phyloP scores from a whole-genome alignment of 2,113 vertebrate species.

The Pungitius pungitius region DNA sequence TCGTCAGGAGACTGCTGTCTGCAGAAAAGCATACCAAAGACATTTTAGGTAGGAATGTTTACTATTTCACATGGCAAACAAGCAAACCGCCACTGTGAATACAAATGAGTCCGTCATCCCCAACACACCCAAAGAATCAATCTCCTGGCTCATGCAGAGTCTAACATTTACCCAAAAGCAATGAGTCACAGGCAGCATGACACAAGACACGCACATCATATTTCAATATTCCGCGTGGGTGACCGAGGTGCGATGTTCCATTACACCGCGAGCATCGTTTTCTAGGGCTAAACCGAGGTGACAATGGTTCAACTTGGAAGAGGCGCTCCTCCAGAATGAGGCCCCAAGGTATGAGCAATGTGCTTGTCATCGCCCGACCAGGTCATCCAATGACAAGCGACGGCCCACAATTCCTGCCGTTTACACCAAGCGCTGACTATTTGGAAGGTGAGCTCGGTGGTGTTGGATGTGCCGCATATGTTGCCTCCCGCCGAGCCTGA shows the following conservation, averaged over 20 bases:
- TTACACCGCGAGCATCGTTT: conserved; percentile 53
- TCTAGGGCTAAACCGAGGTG: conserved; percentile 55
- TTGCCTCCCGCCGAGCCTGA: conserved; percentile 43
- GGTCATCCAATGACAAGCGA: conserved; percentile 54
- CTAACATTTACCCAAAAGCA: conserved; percentile 51
- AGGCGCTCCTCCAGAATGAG: conserved; percentile 27
- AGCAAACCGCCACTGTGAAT: conserved; percentile 23
- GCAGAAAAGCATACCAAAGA: conserved; percentile 54
- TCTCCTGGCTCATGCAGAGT: conserved; percentile 24
- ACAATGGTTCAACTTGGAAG: conserved; percentile 48
- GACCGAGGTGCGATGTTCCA: conserved; percentile 61
- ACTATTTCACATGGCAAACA: conserved; percentile 23
- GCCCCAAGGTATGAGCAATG: conserved; percentile 51
- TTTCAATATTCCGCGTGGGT: conserved; percentile 67
- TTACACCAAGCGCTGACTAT: conserved; percentile 44
- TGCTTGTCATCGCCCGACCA: conserved; percentile 56
- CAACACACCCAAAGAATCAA: conserved; percentile 26
- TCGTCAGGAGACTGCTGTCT: conserved; percentile 83
- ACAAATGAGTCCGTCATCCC: conserved; percentile 17
- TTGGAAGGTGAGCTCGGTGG: conserved; percentile 46
- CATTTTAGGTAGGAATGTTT: conserved; percentile 3
- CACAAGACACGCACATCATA: conserved; percentile 52
- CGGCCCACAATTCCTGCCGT: conserved; percentile 40
- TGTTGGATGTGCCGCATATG: conserved; percentile 39
- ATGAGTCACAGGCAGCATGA: conserved; percentile 43